These are phyloP conservation scores for Linnaemya tessellans DNA, from an alignment of 2,888 invertebrate species.

Conservation along the genomic window DNA sequence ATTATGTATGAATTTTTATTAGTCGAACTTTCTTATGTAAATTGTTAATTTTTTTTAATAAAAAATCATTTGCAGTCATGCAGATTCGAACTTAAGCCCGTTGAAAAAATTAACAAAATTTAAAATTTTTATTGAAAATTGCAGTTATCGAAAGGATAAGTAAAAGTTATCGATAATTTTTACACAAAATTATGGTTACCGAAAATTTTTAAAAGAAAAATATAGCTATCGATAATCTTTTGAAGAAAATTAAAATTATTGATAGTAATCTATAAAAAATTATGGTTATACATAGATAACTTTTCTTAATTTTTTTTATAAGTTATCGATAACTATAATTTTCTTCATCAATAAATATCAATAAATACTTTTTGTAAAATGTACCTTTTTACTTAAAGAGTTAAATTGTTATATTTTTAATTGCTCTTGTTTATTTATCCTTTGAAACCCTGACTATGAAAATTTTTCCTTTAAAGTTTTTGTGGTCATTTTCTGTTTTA, in stretches of 20 bases:
- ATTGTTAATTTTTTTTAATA: no score
- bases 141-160: not conserved
- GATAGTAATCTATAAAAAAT: no score
- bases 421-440: not conserved
- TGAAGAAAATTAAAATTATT: not conserved
- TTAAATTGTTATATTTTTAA: not conserved
- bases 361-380: slow-evolving; percentile 9
- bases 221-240: not conserved
- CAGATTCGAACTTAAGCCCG: no score
- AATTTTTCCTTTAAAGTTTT: slow-evolving; percentile 39
- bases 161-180: not conserved
- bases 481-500: slow-evolving; percentile 47
- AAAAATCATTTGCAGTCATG: no score
- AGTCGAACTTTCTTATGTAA: no score
- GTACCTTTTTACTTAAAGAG: not conserved
- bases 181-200: not conserved
- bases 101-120: no score
- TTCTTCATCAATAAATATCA: no score
- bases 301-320: no score
- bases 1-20: no score
- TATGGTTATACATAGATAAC: no score
- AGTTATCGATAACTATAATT: no score
- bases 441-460: slow-evolving; percentile 13
- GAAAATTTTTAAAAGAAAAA: not conserved
- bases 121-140: no score